phyloP scores from a whole-genome alignment of 2,113 vertebrate species.

The Glaucomys volans region DNA sequence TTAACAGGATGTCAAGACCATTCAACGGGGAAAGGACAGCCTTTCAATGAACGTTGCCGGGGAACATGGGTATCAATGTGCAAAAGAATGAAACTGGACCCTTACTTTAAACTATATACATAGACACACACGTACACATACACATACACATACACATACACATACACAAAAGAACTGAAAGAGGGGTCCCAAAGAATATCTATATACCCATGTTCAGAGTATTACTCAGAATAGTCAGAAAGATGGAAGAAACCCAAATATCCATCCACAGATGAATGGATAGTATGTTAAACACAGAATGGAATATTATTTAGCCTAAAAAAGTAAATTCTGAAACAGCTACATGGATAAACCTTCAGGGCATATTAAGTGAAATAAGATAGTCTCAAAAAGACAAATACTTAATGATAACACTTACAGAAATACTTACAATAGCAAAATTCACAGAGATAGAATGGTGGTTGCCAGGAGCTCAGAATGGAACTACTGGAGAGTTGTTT shows the following conservation, averaged over 20 bases:
- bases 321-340: background rate
- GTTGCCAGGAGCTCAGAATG: background rate
- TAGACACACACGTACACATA: background rate
- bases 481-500: background rate
- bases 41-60: no score
- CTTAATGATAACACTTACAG: background rate
- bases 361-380: background rate
- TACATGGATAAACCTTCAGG: background rate
- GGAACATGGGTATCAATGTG: no score
- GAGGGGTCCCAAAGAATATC: background rate
- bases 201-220: background rate
- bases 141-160: no score
- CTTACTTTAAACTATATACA: no score
- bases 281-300: no score
- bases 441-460: background rate
- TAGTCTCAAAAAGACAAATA: background rate
- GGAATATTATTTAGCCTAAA: background rate
- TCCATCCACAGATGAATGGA: background rate
- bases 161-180: background rate
- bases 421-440: background rate
- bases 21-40: no score
- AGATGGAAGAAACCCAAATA: background rate
- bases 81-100: no score
- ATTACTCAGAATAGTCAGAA: constrained; percentile 18
- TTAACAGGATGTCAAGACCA: no score